These are phyloP conservation scores for Lymantria monacha DNA, from an alignment of 2,888 invertebrate genomes.

Conservation along the genomic window DNA sequence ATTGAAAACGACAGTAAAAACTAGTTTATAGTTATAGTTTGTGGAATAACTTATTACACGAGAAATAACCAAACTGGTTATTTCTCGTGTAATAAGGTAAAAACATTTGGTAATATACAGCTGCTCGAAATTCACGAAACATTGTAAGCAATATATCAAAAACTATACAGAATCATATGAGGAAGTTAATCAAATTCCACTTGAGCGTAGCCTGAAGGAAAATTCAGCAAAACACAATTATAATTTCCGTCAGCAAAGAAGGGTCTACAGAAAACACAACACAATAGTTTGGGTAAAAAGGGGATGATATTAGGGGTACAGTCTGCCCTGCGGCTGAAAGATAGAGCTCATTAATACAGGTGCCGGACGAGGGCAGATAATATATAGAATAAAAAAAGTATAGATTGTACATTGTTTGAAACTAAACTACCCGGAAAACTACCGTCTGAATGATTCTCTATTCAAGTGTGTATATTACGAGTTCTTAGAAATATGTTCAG, in stretches of 20 bases:
- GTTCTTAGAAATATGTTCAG: no score
- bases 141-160: neutral
- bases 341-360: conserved; percentile 36
- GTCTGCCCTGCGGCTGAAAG: conserved; percentile 26
- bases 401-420: conserved; percentile 4
- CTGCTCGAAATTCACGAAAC: neutral
- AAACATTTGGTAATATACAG: neutral
- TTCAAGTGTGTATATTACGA: no score
- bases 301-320: conserved; percentile 9
- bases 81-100: no score
- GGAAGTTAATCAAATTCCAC: neutral
- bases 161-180: neutral
- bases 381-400: conserved; percentile 1
- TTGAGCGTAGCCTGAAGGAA: neutral
- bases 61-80: no score
- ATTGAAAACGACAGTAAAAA: no score
- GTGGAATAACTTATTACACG: no score
- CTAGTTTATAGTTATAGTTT: no score
- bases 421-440: neutral
- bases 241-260: conserved; percentile 1
- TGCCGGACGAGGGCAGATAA: conserved; percentile 15
- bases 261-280: conserved; percentile 5
- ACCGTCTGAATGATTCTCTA: neutral
- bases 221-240: conserved; percentile 3
- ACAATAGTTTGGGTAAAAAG: conserved; percentile 10